Evolutionary conservation across 2,888 invertebrate genomes (phyloP), one percentile per base, ranked within the genome.

Genomic region (Drosophila demipolita): DNA sequence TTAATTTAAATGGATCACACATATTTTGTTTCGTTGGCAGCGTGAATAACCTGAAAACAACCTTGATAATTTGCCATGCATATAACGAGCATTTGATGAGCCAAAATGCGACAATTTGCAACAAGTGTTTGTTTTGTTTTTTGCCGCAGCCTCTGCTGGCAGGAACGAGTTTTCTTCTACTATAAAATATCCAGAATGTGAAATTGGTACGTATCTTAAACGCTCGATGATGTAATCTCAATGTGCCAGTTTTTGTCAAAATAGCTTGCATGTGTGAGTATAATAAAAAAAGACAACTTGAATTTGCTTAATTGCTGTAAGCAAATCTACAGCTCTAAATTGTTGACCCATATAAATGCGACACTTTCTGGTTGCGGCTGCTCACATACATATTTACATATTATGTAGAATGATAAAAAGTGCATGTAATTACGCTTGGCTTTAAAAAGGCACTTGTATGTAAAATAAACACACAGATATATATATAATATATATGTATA

Each of bases 291-390:
- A 48, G 59, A 67, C 59, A 54, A 71, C 75, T 71, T 77, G 77
- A 86, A 90, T 75, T 85, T 70, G 78, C 80, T 88, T 90, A 90
- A 85, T 85, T 90, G 88, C 71, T 80, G 75, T 73, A 82, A 77
- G 72, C 72, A 78, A 88, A 88, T 89, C 85, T 89, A 78, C 75
- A 80, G 77, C 88, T 61, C 80, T 85, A 85, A 85, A 86, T 88
- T 88, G 83, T 72, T 85, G 88, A 88, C 90, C 90, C 86, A 90
- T 90, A 87, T 89, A 83, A 75, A 67, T 82, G 75, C 82, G 84
- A 75, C 84, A 80, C 77, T 83, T 81, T 89, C 78, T 80, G 78
- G 36, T 48, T 50, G 52, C 55, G 26, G 60, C 64, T 63, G 57
- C 54, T 8, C 32, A 59, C 35, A 20, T 38, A 54, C 33, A 35